These are phyloP conservation scores for Nesidiocoris tenuis DNA, from an alignment of 2,888 invertebrate genomes.

Conservation along the genomic window DNA sequence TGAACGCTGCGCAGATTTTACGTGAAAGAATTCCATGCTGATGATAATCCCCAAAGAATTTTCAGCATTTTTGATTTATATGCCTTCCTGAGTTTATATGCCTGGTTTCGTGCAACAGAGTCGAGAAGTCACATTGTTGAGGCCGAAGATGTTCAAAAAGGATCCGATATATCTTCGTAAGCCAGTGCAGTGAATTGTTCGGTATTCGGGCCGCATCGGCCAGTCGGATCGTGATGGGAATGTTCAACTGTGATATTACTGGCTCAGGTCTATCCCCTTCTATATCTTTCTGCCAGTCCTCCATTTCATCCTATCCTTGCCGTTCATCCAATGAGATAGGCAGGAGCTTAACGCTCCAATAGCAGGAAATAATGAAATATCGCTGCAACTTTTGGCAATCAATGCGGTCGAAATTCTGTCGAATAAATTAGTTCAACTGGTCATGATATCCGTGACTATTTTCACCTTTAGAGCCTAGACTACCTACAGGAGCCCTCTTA, in stretches of 20 bases:
- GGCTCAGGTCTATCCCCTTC: not conserved
- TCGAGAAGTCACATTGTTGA: not conserved
- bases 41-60: no score
- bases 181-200: not conserved
- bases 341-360: not conserved
- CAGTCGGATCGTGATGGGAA: not conserved
- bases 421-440: no score
- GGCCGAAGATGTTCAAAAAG: not conserved
- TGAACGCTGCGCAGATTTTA: no score
- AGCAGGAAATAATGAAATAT: not conserved
- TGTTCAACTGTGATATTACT: not conserved
- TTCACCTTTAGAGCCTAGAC: no score
- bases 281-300: not conserved
- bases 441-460: no score
- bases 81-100: no score
- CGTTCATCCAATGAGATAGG: not conserved
- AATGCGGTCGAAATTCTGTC: no score
- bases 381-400: not conserved
- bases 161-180: not conserved
- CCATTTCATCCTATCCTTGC: not conserved
- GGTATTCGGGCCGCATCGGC: not conserved
- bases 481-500: not conserved
- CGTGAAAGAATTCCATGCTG: no score
- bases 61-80: no score
- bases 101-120: not conserved